These are phyloP conservation scores for Drosophila affinis DNA, from an alignment of 2,888 invertebrate species.

Conservation along the genomic window DNA sequence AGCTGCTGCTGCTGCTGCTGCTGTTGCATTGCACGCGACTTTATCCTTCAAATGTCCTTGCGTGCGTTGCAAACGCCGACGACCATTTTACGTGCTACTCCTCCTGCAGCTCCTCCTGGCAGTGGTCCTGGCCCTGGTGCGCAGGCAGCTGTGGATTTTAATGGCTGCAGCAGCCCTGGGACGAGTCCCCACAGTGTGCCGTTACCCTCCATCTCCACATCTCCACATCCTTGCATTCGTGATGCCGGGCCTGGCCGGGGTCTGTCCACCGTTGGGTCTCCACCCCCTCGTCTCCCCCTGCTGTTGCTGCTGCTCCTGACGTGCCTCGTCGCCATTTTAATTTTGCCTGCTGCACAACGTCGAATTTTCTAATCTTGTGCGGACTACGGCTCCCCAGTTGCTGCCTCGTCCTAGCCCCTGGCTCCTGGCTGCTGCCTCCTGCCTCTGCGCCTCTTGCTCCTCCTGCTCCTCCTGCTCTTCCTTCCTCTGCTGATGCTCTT, in stretches of 20 bases:
- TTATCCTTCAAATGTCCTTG: slow-evolving; percentile 83
- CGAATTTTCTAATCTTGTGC: slow-evolving; percentile 80
- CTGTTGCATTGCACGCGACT: slow-evolving; percentile 67
- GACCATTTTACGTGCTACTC: slow-evolving; percentile 50
- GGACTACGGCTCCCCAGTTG: slow-evolving; percentile 79
- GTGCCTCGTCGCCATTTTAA: slow-evolving; percentile 70
- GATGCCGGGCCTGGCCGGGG: slow-evolving; percentile 47
- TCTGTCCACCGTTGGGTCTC: slow-evolving; percentile 39
- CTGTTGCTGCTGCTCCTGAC: slow-evolving; percentile 12
- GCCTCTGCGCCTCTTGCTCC: slow-evolving; percentile 1
- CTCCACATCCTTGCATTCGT: slow-evolving; percentile 65
- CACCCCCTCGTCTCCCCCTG: neutral
- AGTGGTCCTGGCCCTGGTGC: slow-evolving; percentile 2
- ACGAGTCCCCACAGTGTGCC: slow-evolving; percentile 65
- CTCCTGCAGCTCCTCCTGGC: neutral
- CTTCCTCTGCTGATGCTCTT: neutral
- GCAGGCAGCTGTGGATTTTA: slow-evolving; percentile 71
- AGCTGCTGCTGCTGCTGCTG: slow-evolving; percentile 42
- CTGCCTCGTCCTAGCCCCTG: slow-evolving; percentile 35
- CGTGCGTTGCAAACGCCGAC: slow-evolving; percentile 72
- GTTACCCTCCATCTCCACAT: slow-evolving; percentile 13
- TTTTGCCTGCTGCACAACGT: slow-evolving; percentile 79
- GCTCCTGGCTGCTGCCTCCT: neutral
- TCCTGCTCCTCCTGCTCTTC: no score
- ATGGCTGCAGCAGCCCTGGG: slow-evolving; percentile 76